These are phyloP conservation scores for Hydrozoanthus tunicans DNA, from an alignment of 64 coral and sea anemone species.

Conservation along the genomic window DNA sequence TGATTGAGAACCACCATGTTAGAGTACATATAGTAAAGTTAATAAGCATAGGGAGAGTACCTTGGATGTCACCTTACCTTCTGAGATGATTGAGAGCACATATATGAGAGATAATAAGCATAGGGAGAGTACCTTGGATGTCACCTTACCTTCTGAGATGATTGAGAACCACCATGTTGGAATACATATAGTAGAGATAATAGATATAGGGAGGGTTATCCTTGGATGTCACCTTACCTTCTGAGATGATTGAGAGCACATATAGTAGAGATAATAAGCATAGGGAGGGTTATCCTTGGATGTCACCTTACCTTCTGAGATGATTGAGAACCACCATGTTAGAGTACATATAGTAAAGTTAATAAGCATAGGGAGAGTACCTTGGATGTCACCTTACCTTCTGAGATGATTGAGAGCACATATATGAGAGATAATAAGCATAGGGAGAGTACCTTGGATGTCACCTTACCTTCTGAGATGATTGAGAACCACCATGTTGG, in stretches of 20 bases:
- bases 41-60: too few species aligned
- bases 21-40: too few species aligned
- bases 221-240: background rate
- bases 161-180: slow-evolving; percentile 94
- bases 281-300: background rate
- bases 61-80: background rate
- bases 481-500: slow-evolving; percentile 94
- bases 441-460: too few species aligned
- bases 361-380: too few species aligned
- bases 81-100: background rate
- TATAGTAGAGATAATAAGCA: background rate
- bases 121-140: too few species aligned
- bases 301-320: too few species aligned
- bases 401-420: background rate
- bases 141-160: slow-evolving; percentile 72
- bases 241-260: background rate
- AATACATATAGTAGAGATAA: slow-evolving; percentile 64
- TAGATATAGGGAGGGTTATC: background rate
- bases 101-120: background rate
- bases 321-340: too few species aligned
- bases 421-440: background rate
- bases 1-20: too few species aligned
- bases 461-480: slow-evolving; percentile 72
- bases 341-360: too few species aligned
- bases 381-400: background rate